Conservation (phyloP, 2,888 invertebrate species). For the Unio delphinus region DNA sequence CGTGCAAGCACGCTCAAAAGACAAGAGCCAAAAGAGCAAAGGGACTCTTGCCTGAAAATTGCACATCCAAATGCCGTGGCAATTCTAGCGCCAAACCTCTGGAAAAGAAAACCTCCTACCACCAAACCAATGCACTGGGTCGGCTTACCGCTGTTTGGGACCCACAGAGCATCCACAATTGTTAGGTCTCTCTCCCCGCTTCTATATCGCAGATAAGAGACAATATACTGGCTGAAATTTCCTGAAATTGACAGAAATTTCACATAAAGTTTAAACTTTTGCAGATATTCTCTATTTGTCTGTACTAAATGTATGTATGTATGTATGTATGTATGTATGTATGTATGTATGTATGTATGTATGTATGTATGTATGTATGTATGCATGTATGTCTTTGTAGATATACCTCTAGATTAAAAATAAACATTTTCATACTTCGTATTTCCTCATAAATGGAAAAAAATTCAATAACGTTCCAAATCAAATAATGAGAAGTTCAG, state of each 20-base stretch:
- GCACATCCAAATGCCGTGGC: slow-evolving; percentile 58
- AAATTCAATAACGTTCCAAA: too few species aligned
- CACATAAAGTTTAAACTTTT: neutral
- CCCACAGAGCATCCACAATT: slow-evolving; percentile 58
- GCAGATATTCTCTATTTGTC: too few species aligned
- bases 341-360: too few species aligned
- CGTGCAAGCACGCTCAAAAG: too few species aligned
- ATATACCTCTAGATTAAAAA: too few species aligned
- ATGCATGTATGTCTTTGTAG: too few species aligned
- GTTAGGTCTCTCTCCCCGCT: slow-evolving; percentile 29
- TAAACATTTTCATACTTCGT: too few species aligned
- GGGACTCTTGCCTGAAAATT: slow-evolving; percentile 54
- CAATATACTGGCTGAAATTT: slow-evolving; percentile 60
- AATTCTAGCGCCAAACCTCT: slow-evolving; percentile 57
- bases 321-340: too few species aligned
- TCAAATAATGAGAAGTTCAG: too few species aligned
- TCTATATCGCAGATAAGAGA: slow-evolving; percentile 52
- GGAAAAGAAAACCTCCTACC: slow-evolving; percentile 64
- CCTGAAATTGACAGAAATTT: slow-evolving; percentile 34
- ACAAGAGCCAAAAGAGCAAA: neutral
- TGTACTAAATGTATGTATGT: too few species aligned
- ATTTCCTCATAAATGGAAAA: too few species aligned
- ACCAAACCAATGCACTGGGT: slow-evolving; percentile 64
- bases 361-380: too few species aligned
- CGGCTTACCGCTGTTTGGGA: slow-evolving; percentile 52